Base-by-base conservation (phyloP, 2,888 invertebrate species). In the Chrysolina oricalcia region DNA sequence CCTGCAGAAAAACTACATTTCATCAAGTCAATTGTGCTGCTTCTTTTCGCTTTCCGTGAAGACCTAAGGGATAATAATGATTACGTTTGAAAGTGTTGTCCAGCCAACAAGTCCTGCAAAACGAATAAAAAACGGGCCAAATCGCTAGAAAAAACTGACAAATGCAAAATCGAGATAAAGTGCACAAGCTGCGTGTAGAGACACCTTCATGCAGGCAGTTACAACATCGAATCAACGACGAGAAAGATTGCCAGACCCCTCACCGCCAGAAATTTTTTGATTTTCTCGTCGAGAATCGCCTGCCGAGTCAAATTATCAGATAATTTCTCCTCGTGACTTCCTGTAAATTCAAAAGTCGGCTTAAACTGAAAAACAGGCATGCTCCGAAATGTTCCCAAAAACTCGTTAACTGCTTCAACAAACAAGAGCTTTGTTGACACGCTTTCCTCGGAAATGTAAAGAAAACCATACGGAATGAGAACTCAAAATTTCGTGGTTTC, bases 221-320 rank as follows among this genome's bases (percentile, higher is more conserved):
- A 76, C 69, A 72, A 75, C 77, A 73, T 35, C 71, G 66, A 72
- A 68, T 13, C 67, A 59, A 71, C 59, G 65, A 63, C 59, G 53
- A 40, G 43, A 65, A 70, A 27, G 15, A 53, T 53, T 68, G 53
- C 41, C 40, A 53, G 68, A 40, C 48, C 59, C 76, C 92, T 92
- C 94, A 97, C 97, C 95, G 96, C 96, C 91, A 96, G 91, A 91
- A 96, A 97, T 90, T 95, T 96, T 94, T 96, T 95, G 91, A 96
- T 96, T 93, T 96, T 96, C 91, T 96, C 95, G 90, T 96, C 95
- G 91, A 96, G 93, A 90, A 96, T 94, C 90, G 95, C 95, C 89
- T 94, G 95, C 87, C 94, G 94, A 92, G 94, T 94, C 90, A 93
- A 92, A 89, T 92, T 92, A 89, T 94, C 94, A 88, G 92, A 91